Evolutionary conservation across 2,888 invertebrate genomes (phyloP), one percentile per base, ranked within the genome.

Genomic region (Temnothorax rugatulus): DNA sequence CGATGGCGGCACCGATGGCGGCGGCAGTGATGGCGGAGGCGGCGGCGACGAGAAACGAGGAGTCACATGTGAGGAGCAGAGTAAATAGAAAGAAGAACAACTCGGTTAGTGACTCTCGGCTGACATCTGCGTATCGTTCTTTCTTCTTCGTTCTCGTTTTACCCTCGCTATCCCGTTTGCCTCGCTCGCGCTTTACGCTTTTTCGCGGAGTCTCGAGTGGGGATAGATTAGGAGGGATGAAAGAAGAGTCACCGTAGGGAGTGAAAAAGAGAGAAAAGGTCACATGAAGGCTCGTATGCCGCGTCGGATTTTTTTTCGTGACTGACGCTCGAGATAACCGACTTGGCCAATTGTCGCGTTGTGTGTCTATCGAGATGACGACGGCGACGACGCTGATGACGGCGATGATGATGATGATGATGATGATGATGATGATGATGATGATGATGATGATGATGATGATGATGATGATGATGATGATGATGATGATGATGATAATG

Each of bases 61-160:
- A 90, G 90, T 92, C 92, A 92, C 89, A 83, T 92, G 86, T 91
- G 88, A 91, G 89, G 92, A 90, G 89, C 92, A 91, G 88, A 90
- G 86, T 91, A 91, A 90, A 92, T 91, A 92, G 90, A 93, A 93
- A 93, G 91, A 93, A 92, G 89, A 92, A 93, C 90, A 93, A 93
- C 90, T 90, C 88, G 86, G 92, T 93, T 93, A 93, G 90, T 90
- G 77, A 87, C 87, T 82, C 87, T 82, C 68, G 81, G 76, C 18
- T 69, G 52, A 29, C 81, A 68, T 71, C n/a, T 54, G n/a, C 68
- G 25, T 77, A 34, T 50, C 57, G 21, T 44, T 69, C 34, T 57
- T 34, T 47, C 59, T 66, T 57, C 75, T 82, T 66, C 71, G 63
- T 76, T 54, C 47, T 59, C 25, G 13, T 84, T 71, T 52, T 64